Conservation (phyloP, 2,113 vertebrate genomes). For the Percopsis transmontana region DNA sequence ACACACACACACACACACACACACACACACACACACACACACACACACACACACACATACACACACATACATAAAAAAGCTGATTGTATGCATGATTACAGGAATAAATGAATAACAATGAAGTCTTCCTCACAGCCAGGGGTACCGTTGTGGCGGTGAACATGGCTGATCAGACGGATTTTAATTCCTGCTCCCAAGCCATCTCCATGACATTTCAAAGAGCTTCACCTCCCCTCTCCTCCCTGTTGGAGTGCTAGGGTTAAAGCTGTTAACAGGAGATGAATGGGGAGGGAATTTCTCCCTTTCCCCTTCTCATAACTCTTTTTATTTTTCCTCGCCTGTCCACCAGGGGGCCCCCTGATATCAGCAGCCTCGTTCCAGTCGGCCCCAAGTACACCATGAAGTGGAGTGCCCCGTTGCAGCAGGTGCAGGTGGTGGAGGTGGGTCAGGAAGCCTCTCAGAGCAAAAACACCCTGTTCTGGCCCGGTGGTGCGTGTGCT, state of each 20-base stretch:
- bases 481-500: constrained; percentile 63
- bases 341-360: constrained; percentile 80
- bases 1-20: constrained; percentile 21
- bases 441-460: constrained; percentile 86
- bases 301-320: neutral
- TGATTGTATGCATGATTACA: constrained; percentile 65
- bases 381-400: constrained; percentile 92
- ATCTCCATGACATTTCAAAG: constrained; percentile 35
- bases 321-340: neutral
- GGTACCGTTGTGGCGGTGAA: constrained; percentile 39
- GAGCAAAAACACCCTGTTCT: constrained; percentile 82
- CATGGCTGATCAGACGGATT: constrained; percentile 47
- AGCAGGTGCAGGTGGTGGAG: constrained; percentile 91
- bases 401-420: constrained; percentile 92
- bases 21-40: constrained; percentile 17
- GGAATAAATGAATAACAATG: constrained; percentile 77
- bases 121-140: constrained; percentile 53
- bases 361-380: constrained; percentile 92
- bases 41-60: constrained; percentile 41
- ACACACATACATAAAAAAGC: constrained; percentile 16
- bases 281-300: neutral
- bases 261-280: constrained; percentile 4
- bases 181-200: constrained; percentile 38
- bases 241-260: neutral
- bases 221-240: constrained; percentile 8